Evolutionary conservation across 1,140 invertebrate genomes (phyloP).

Genomic region (Akabosia matsudoensis): DNA sequence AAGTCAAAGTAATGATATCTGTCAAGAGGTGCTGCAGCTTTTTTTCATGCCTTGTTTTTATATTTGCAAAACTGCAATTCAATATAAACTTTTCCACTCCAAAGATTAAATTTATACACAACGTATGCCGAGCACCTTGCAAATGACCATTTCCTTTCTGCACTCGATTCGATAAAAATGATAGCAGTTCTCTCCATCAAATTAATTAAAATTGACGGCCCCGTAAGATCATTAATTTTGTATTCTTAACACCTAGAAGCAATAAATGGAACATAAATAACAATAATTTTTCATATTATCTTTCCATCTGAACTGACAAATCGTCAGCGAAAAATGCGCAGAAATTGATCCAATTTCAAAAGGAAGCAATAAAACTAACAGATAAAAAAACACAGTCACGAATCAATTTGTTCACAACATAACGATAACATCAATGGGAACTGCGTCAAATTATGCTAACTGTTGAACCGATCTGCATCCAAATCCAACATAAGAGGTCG

Average conservation of each 20-base stretch:
- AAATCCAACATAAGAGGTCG: too few species aligned
- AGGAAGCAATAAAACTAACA: neutral
- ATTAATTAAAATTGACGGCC: constrained; percentile 1
- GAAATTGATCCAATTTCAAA: neutral
- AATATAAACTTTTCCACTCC: too few species aligned
- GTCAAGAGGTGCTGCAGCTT: neutral
- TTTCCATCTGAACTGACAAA: neutral
- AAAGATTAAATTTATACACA: too few species aligned
- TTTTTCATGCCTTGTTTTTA: too few species aligned
- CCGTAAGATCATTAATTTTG: neutral
- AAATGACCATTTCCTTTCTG: neutral
- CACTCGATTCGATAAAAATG: neutral
- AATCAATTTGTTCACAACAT: neutral
- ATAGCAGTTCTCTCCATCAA: neutral
- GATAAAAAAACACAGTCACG: neutral
- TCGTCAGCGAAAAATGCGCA: neutral
- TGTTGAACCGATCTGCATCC: too few species aligned
- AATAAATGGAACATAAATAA: neutral
- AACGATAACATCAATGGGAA: neutral
- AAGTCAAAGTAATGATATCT: constrained; percentile 16
- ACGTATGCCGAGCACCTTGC: too few species aligned
- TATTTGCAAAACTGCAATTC: too few species aligned
- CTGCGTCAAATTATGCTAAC: too few species aligned
- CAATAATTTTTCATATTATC: neutral
- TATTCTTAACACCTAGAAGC: neutral